These are phyloP conservation scores for Pygoscelis adeliae DNA, from an alignment of 2,113 vertebrate genomes.

Conservation along the genomic window DNA sequence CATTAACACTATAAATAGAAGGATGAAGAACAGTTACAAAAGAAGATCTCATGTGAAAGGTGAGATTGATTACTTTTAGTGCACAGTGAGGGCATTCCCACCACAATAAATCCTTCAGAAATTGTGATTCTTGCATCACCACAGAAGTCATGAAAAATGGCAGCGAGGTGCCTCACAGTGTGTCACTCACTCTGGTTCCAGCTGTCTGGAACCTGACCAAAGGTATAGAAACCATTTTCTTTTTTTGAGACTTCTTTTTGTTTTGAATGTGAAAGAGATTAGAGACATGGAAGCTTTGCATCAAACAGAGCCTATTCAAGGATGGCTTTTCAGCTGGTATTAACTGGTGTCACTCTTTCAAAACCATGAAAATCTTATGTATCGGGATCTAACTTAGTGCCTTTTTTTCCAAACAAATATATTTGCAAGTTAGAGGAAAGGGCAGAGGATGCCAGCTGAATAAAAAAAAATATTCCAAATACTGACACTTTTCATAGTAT, in stretches of 20 bases:
- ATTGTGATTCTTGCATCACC: not conserved
- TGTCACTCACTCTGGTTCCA: not conserved
- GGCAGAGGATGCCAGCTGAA: not conserved
- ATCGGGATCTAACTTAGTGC: not conserved
- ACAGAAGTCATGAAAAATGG: not conserved
- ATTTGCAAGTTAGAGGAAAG: not conserved
- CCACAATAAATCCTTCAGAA: not conserved
- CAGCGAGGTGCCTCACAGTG: not conserved
- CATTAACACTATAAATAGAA: not conserved
- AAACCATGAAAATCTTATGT: not conserved
- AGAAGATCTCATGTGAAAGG: not conserved
- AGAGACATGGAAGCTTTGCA: not conserved
- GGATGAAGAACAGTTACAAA: not conserved
- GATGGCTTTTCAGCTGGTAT: not conserved
- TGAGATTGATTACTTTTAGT: not conserved
- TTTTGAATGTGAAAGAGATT: not conserved
- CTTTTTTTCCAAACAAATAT: not conserved
- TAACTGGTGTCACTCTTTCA: not conserved
- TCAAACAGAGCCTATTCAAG: not conserved
- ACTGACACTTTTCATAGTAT: not conserved
- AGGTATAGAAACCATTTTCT: not conserved
- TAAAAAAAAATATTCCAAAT: not conserved
- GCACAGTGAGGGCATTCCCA: not conserved
- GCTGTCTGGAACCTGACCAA: not conserved
- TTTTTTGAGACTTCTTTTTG: not conserved